A percentile compares a stretch with the other conserved stretches of the same genome.
Evolutionary conservation across 2,113 vertebrate species (phyloP).

Genomic region (Syngnathus typhle): DNA sequence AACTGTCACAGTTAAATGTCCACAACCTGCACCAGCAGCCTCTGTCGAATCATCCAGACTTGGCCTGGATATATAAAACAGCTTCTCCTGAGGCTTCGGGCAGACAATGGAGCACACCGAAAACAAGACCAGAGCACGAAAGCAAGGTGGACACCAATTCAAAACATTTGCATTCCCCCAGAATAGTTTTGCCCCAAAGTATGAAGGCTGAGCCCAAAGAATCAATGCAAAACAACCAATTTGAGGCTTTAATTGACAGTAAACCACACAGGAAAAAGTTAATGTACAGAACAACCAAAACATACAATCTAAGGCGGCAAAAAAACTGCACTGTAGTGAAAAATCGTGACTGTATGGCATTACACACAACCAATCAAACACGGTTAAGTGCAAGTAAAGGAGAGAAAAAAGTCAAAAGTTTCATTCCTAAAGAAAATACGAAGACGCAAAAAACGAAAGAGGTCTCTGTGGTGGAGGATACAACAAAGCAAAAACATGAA

Average conservation of each 20-base stretch:
- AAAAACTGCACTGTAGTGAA: constrained; percentile 64
- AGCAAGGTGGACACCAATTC: constrained; percentile 7
- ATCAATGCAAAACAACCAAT: constrained; percentile 19
- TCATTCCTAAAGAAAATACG: constrained; percentile 54
- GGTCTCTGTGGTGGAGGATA: constrained; percentile 8
- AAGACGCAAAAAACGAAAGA: constrained; percentile 42
- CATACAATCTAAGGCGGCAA: constrained; percentile 77
- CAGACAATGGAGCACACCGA: constrained; percentile 4
- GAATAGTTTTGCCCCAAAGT: constrained; percentile 17
- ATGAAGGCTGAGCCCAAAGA: constrained; percentile 15
- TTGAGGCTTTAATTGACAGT: constrained; percentile 33
- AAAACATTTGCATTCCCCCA: constrained; percentile 22
- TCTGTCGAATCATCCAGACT: constrained; percentile 46
- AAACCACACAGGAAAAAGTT: constrained; percentile 61
- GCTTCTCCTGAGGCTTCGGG: constrained; percentile 14
- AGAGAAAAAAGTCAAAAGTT: constrained; percentile 28
- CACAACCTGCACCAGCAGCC: constrained; percentile 48
- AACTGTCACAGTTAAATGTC: constrained; percentile 75
- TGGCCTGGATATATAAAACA: constrained; percentile 65
- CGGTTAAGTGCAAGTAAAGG: constrained; percentile 3
- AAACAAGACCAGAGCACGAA: background rate
- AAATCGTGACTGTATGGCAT: constrained; percentile 69
- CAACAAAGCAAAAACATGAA: constrained; percentile 10
- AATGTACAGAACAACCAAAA: constrained; percentile 80
- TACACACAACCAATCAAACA: constrained; percentile 30